Conservation (phyloP, 1,140 invertebrate genomes). For the Ridgeia piscesae region DNA sequence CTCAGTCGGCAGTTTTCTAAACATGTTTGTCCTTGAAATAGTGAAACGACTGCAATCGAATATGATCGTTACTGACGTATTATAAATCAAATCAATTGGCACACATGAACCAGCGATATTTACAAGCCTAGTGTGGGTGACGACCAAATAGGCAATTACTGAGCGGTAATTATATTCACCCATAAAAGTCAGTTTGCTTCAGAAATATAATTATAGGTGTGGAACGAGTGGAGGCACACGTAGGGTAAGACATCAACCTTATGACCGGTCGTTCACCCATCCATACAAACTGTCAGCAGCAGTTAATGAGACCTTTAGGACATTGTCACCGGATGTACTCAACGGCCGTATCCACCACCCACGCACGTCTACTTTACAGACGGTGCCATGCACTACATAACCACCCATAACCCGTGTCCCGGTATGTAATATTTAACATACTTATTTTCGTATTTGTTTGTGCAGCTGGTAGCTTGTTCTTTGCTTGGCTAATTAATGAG, state of each 20-base stretch:
- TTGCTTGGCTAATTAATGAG: too few relatives aligned
- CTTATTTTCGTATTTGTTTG: too few relatives aligned
- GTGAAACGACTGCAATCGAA: background rate
- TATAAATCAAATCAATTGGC: background rate
- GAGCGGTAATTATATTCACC: background rate
- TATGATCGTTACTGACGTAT: background rate
- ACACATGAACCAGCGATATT: background rate
- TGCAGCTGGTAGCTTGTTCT: too few relatives aligned
- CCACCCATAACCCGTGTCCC: too few relatives aligned
- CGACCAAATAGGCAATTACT: background rate
- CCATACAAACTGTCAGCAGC: background rate
- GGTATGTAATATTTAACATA: too few relatives aligned
- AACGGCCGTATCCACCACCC: too few relatives aligned
- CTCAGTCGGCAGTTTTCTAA: background rate
- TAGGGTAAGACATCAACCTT: background rate
- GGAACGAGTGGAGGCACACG: background rate
- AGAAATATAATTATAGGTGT: background rate
- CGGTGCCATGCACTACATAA: too few relatives aligned
- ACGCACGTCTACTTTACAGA: too few relatives aligned
- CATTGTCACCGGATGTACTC: background rate
- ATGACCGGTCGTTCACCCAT: background rate
- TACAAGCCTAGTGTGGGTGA: background rate
- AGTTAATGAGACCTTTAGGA: background rate
- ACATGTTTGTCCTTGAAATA: background rate
- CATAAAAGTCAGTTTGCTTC: background rate